Evolutionary conservation across 2,797 vertebrate species (phyloP).

Genomic region (Astyanax mexicanus): DNA sequence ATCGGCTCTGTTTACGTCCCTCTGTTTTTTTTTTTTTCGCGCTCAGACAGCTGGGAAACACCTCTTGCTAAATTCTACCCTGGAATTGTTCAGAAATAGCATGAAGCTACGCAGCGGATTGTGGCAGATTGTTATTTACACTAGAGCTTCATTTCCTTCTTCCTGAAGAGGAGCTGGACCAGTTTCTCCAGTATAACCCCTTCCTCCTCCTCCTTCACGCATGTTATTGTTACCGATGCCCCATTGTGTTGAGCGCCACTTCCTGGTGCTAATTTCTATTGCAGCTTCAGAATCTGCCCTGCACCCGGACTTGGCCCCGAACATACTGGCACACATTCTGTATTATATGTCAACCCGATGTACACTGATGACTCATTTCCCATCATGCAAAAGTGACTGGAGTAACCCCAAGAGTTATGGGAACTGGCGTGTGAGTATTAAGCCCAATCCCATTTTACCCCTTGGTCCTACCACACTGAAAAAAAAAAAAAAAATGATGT

Average conservation of each 20-base stretch:
- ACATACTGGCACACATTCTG: too few relatives aligned
- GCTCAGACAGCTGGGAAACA: constrained; percentile 63
- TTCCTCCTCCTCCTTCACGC: constrained; percentile 41
- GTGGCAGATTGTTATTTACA: constrained; percentile 14
- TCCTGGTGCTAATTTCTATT: constrained; percentile 64
- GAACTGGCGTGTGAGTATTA: background rate
- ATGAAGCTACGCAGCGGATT: constrained; percentile 32
- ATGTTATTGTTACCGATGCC: constrained; percentile 65
- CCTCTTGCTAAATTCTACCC: constrained; percentile 54
- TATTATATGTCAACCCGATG: background rate
- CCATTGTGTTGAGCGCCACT: constrained; percentile 70
- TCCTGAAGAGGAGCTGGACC: constrained; percentile 42
- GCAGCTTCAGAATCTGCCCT: background rate
- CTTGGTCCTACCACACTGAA: too few relatives aligned
- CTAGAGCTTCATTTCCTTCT: constrained; percentile 18
- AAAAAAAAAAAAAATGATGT: too few relatives aligned
- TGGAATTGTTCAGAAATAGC: constrained; percentile 56
- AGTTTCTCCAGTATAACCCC: constrained; percentile 20
- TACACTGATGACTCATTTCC: constrained; percentile 3
- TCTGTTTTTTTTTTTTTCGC: constrained; percentile 32
- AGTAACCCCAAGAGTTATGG: background rate
- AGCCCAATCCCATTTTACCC: too few relatives aligned
- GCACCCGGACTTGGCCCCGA: too few relatives aligned
- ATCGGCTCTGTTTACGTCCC: constrained; percentile 61
- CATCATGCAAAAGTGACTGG: background rate